Conservation (phyloP, 2,797 vertebrate species). For the Gobio occitaniae region DNA sequence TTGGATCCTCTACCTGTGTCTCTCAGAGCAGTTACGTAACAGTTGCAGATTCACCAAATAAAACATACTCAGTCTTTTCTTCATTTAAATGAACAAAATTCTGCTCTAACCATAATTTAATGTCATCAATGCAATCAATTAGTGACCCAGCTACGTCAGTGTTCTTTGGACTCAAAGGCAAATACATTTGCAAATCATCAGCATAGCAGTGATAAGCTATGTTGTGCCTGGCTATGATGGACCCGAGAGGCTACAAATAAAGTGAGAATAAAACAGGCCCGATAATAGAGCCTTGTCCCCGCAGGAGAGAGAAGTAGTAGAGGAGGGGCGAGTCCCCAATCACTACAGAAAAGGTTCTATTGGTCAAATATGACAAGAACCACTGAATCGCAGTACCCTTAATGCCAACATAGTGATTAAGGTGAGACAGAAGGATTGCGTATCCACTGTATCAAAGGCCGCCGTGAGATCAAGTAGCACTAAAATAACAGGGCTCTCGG, state of each 20-base stretch:
- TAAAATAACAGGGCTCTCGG: too few species aligned
- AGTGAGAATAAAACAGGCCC: background rate
- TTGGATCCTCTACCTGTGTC: too few species aligned
- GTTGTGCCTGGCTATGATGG: background rate
- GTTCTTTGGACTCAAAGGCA: background rate
- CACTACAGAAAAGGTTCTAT: background rate
- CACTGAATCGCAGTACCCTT: background rate
- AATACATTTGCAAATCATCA: background rate
- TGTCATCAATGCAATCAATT: background rate
- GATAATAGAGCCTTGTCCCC: background rate
- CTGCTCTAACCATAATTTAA: background rate
- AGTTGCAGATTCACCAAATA: background rate
- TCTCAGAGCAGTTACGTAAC: too few species aligned
- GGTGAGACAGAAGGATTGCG: background rate
- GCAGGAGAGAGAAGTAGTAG: background rate
- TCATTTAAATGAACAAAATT: background rate
- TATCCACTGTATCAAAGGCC: too few species aligned
- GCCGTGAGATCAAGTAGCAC: too few species aligned
- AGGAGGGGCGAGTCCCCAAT: background rate
- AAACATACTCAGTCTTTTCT: background rate
- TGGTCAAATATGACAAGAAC: background rate
- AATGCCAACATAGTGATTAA: background rate
- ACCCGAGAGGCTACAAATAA: background rate
- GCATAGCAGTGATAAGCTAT: background rate
- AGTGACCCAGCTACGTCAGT: too few species aligned